A percentile compares a stretch with the other conserved stretches of the same genome.
phyloP scores from a whole-genome alignment of 2,888 invertebrate genomes.

The Lacanobia oleracea region DNA sequence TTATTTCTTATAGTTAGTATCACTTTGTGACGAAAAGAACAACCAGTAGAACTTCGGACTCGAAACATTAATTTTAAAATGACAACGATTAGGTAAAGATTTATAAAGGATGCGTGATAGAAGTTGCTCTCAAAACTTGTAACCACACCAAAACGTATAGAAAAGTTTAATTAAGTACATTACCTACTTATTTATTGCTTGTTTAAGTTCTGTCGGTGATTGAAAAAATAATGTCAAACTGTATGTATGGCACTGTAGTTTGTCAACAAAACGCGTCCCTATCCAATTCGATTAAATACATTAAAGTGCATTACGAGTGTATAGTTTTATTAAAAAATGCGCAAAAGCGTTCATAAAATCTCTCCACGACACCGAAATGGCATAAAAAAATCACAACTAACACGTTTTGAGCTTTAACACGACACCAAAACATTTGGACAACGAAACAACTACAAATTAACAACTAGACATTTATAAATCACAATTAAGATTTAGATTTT shows the following conservation, averaged over 20 bases:
- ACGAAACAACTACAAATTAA: slow-evolving; percentile 57
- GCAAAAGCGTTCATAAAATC: slow-evolving; percentile 88
- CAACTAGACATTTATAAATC: slow-evolving; percentile 52
- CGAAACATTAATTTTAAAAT: slow-evolving; percentile 31
- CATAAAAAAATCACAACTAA: slow-evolving; percentile 82
- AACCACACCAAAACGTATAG: slow-evolving; percentile 37
- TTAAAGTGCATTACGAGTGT: slow-evolving; percentile 71
- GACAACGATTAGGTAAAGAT: slow-evolving; percentile 42
- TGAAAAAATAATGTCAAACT: slow-evolving; percentile 19
- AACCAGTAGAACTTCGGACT: slow-evolving; percentile 46
- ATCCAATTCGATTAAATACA: slow-evolving; percentile 60
- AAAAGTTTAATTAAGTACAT: slow-evolving; percentile 36
- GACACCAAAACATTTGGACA: slow-evolving; percentile 74
- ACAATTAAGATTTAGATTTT: slow-evolving; percentile 42
- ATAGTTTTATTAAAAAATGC: slow-evolving; percentile 81
- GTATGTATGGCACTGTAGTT: slow-evolving; percentile 48
- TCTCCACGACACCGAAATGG: slow-evolving; percentile 86
- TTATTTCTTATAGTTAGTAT: slow-evolving; percentile 58
- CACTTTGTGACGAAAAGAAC: slow-evolving; percentile 62
- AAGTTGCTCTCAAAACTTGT: slow-evolving; percentile 29
- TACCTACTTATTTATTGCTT: slow-evolving; percentile 41
- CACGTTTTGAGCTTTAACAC: slow-evolving; percentile 75
- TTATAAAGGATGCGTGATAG: slow-evolving; percentile 35
- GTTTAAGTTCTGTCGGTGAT: slow-evolving; percentile 21
- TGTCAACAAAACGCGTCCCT: slow-evolving; percentile 50